Conservation (phyloP, 2,797 vertebrate species). For the Clarias fuscus region DNA sequence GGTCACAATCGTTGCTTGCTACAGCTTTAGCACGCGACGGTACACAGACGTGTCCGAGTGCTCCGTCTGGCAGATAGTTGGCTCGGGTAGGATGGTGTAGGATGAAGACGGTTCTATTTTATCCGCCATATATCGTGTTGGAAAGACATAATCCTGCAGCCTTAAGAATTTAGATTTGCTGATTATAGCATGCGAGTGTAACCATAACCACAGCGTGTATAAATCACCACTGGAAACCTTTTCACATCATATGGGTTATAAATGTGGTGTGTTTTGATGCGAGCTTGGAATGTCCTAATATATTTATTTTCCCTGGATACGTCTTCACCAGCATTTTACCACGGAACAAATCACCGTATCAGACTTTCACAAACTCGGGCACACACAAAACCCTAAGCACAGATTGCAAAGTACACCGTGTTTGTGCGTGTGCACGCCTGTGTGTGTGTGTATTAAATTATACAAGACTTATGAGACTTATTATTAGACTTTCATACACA, state of each 20-base stretch:
- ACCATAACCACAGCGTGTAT: constrained; percentile 2
- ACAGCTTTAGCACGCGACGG: background rate
- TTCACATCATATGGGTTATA: constrained; percentile 6
- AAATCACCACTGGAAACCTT: background rate
- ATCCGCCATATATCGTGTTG: constrained; percentile 4
- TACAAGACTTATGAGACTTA: too few species aligned
- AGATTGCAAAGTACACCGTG: too few species aligned
- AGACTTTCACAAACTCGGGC: background rate
- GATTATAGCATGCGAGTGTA: constrained; percentile 32
- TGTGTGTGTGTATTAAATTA: too few species aligned
- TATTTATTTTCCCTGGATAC: constrained; percentile 21
- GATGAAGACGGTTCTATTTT: constrained; percentile 45
- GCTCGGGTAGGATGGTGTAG: constrained; percentile 27
- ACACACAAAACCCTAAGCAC: background rate
- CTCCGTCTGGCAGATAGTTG: constrained; percentile 41
- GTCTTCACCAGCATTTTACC: background rate
- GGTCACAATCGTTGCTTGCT: constrained; percentile 14
- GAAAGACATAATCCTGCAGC: constrained; percentile 22
- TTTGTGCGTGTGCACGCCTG: too few species aligned
- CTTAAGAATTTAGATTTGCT: constrained; percentile 35
- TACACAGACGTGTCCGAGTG: background rate
- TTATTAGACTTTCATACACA: too few species aligned
- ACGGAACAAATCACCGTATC: background rate
- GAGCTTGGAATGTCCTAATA: background rate
- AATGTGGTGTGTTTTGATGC: background rate